Base-by-base conservation (phyloP, 2,113 vertebrate genomes). In the Saguinus midas region DNA sequence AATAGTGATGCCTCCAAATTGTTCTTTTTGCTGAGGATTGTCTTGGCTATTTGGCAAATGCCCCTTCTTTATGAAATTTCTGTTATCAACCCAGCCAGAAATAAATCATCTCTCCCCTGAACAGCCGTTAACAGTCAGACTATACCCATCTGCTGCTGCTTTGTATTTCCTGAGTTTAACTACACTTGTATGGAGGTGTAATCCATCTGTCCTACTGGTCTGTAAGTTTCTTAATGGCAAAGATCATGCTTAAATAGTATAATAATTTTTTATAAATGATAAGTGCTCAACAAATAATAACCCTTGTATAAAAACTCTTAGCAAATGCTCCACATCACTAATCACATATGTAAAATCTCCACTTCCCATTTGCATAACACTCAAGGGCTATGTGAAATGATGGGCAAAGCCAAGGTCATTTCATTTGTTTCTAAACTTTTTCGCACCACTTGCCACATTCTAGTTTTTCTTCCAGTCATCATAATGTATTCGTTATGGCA, bases 221-320 rank as follows among this genome's bases (percentile, higher is more conserved):
- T 92, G 2, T 92, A 96, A 80, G 6, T 25, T 90, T 81, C 21
- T 85, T 86, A 23, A 90, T 88, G 57, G 43, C 75, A 96, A 96
- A 96, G 61, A 48, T 72, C 50, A 90, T 80, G 43, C 40, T 66
- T 82, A 48, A 80, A 75, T 73, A 57, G 70, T 55, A n/a, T 40
- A 84, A 50, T 58, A 85, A 35, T 72, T 87, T 3, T 87, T 85
- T 55, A 70, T 4, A 91, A 87, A 88, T 66, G 93, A 45, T 45
- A 76, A 93, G 27, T 58, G 12, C n/a, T 84, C 23, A 52, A 66
- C 57, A 75, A 86, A 92, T 83, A 82, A 87, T 68, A 58, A 76
- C 37, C 23, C 80, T 25, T 85, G 18, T 61, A 87, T 50, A 16
- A 72, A 86, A 88, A 83, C 52, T 95, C 75, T 93, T 93, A 45